phyloP scores from a whole-genome alignment of 2,797 vertebrate genomes.

The Anas bahamensis region DNA sequence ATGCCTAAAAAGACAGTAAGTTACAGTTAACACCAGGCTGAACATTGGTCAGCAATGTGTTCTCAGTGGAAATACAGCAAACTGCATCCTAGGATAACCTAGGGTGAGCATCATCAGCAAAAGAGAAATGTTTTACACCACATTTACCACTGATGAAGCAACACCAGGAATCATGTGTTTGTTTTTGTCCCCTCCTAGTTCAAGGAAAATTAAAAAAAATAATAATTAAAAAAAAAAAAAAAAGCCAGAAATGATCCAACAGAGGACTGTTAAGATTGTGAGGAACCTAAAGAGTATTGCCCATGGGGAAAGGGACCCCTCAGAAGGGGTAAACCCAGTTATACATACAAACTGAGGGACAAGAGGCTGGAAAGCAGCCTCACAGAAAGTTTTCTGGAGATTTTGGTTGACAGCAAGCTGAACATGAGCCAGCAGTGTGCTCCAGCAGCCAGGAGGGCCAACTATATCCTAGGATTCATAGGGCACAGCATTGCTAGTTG shows the following conservation, averaged over 20 bases:
- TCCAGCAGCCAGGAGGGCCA: too few relatives aligned
- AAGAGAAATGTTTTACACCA: not conserved
- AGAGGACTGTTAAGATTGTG: not conserved
- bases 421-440: too few relatives aligned
- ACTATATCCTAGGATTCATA: too few relatives aligned
- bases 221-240: not conserved
- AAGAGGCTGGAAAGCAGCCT: too few relatives aligned
- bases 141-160: not conserved
- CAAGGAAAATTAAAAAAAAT: not conserved
- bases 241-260: not conserved
- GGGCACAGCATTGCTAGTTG: too few relatives aligned
- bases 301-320: not conserved
- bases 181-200: not conserved
- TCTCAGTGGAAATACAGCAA: not conserved
- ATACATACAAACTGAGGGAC: too few relatives aligned
- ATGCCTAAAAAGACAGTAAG: not conserved
- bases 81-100: not conserved
- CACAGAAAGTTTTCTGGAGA: too few relatives aligned
- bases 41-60: not conserved
- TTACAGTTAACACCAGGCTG: not conserved
- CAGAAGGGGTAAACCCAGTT: too few relatives aligned
- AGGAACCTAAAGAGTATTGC: not conserved
- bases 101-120: not conserved
- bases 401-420: too few relatives aligned
- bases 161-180: not conserved